These are phyloP conservation scores for Parnassius smintheus DNA, from an alignment of 2,888 invertebrate genomes.

Conservation along the genomic window DNA sequence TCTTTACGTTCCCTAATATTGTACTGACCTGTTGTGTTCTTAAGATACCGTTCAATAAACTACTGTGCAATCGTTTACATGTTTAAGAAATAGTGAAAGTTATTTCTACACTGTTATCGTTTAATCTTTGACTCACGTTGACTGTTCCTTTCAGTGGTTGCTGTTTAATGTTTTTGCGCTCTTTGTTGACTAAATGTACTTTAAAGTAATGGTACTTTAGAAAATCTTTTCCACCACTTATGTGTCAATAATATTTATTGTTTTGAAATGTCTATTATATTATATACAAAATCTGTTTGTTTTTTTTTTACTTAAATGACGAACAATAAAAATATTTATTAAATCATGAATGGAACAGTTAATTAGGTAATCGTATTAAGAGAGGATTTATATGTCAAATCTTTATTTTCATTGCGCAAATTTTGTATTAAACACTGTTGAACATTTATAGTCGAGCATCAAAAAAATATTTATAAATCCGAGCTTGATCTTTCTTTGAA, in stretches of 20 bases:
- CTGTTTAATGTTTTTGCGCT: constrained; percentile 15
- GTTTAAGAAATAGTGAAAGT: constrained; percentile 41
- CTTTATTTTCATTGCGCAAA: constrained; percentile 24
- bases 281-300: constrained; percentile 9
- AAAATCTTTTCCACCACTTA: constrained; percentile 3
- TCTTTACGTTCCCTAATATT: constrained; percentile 55
- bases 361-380: constrained; percentile 20
- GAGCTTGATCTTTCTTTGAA: constrained; percentile 21
- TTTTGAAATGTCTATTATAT: constrained; percentile 15
- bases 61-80: constrained; percentile 56
- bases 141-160: constrained; percentile 41
- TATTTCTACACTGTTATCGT: constrained; percentile 64
- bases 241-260: constrained; percentile 18
- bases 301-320: constrained; percentile 3
- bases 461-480: constrained; percentile 23
- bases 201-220: background rate
- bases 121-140: constrained; percentile 42
- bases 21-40: constrained; percentile 76
- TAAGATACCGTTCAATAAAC: constrained; percentile 56
- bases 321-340: constrained; percentile 4
- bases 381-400: constrained; percentile 23
- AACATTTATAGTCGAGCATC: constrained; percentile 7
- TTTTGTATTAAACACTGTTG: constrained; percentile 25
- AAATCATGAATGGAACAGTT: constrained; percentile 24
- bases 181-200: constrained; percentile 17